Conservation (phyloP, 2,888 invertebrate species). For the Lepeophtheirus nordmannii region DNA sequence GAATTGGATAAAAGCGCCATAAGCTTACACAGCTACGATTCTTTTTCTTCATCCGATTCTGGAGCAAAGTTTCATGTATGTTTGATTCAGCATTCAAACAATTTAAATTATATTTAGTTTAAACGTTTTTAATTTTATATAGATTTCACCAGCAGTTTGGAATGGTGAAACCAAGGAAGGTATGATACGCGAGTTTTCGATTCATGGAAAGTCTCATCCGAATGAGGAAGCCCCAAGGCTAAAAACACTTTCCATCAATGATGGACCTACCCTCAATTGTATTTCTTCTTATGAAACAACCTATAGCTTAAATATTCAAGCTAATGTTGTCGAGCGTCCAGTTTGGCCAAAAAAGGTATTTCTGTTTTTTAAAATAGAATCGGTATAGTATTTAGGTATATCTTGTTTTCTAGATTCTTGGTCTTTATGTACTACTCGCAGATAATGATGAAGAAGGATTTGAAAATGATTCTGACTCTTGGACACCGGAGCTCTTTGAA, state of each 20-base stretch:
- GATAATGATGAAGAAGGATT: slow-evolving; percentile 24
- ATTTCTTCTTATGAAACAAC: slow-evolving; percentile 4
- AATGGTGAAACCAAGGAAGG: not conserved
- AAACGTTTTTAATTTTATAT: not conserved
- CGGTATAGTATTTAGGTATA: not conserved
- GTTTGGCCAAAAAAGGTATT: slow-evolving; percentile 13
- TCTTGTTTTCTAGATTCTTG: not conserved
- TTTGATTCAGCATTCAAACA: not conserved
- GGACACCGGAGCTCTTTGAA: slow-evolving; percentile 20
- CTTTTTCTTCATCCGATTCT: not conserved
- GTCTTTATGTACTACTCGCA: slow-evolving; percentile 10
- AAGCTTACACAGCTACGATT: not conserved
- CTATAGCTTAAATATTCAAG: not conserved
- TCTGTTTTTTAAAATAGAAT: not conserved
- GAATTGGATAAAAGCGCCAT: slow-evolving; percentile 9
- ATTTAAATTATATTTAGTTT: not conserved
- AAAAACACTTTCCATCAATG: not conserved
- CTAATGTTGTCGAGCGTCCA: not conserved
- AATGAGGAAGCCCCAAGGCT: not conserved
- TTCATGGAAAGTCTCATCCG: not conserved
- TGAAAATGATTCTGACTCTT: slow-evolving; percentile 16
- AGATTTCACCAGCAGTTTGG: not conserved
- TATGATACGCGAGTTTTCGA: not conserved
- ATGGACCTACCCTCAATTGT: not conserved
- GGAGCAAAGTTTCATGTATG: not conserved